Evolutionary conservation across 2,113 vertebrate genomes (phyloP), one percentile per base, ranked within the genome.

Genomic region (Pseudopodoces humilis): DNA sequence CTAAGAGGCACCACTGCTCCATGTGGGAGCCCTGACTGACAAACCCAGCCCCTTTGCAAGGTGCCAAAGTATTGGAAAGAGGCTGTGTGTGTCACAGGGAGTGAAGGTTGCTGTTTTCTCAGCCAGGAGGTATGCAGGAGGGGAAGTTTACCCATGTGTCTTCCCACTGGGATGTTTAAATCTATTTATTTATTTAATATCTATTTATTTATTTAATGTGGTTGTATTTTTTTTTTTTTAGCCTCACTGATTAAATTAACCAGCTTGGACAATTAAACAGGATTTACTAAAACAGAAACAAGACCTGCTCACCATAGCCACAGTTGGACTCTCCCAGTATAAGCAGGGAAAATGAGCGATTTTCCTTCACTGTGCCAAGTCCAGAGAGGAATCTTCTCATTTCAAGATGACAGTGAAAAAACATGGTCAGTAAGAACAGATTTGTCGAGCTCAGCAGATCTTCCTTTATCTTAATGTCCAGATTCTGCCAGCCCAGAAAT

Each of bases 381-480:
- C 35, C 43, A 86, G 79, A 77, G 63, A 80, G 31, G 28, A 88
- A 80, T 83, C 37, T 87, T 96, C 78, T 80, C 25, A 80, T 94
- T 92, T 94, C 74, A 59, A 33, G 31, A 68, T 74, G 46, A 75
- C 74, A 92, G 63, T 35, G 37, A 79, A 92, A 87, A 86, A 62
- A 1, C 0, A 0, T 43, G 39, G 50, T 76, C 59, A 65, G 74
- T 82, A 83, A 86, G 56, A 92, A 74, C 22, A 59, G 53, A 74
- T 90, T 88, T 50, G 63, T 71, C 1, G 8, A 77, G 50, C 47
- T 91, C 85, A 96, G 63, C 82, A 90, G 35, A 87, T 91, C 11
- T 81, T 60, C 81, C 30, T 92, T 91, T 91, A 92, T 94, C 81
- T 82, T 95, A 91, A 72, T 53, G 71, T 82, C 77, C 50, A 92